These are phyloP conservation scores for Melanotaenia nigrans DNA, from an alignment of 2,797 vertebrate species.

Conservation along the genomic window DNA sequence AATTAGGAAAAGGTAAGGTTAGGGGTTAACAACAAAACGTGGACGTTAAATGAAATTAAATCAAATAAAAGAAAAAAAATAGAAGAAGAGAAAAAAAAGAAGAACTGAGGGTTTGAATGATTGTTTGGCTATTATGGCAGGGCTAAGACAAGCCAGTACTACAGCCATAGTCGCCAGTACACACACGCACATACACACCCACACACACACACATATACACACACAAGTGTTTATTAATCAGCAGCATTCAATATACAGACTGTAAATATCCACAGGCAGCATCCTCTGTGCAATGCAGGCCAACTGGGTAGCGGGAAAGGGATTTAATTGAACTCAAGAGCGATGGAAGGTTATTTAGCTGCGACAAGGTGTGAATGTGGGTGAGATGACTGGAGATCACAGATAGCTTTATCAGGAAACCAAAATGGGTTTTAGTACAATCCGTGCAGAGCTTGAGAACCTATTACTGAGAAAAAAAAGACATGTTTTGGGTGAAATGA, in stretches of 20 bases:
- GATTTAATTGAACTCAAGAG: constrained; percentile 83
- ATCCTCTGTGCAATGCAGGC: constrained; percentile 69
- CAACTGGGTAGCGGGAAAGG: constrained; percentile 61
- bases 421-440: constrained; percentile 65
- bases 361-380: constrained; percentile 67
- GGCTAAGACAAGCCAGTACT: constrained; percentile 43
- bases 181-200: constrained; percentile 35
- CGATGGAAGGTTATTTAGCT: constrained; percentile 77
- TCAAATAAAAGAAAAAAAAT: background rate
- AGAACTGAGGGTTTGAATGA: constrained; percentile 1
- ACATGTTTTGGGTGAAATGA: constrained; percentile 24
- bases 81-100: constrained; percentile 20
- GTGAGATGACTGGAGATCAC: constrained; percentile 74
- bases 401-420: constrained; percentile 73
- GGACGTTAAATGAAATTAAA: background rate
- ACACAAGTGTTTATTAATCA: constrained; percentile 64
- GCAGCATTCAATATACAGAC: constrained; percentile 62
- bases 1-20: background rate
- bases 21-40: background rate
- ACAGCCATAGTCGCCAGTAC: constrained; percentile 34
- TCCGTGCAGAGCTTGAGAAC: constrained; percentile 51
- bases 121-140: constrained; percentile 56
- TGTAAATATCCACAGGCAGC: constrained; percentile 75
- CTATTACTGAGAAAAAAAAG: constrained; percentile 17
- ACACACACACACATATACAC: constrained; percentile 31